Conservation (phyloP, 2,113 vertebrate genomes). For the Genyomyrus donnyi region DNA sequence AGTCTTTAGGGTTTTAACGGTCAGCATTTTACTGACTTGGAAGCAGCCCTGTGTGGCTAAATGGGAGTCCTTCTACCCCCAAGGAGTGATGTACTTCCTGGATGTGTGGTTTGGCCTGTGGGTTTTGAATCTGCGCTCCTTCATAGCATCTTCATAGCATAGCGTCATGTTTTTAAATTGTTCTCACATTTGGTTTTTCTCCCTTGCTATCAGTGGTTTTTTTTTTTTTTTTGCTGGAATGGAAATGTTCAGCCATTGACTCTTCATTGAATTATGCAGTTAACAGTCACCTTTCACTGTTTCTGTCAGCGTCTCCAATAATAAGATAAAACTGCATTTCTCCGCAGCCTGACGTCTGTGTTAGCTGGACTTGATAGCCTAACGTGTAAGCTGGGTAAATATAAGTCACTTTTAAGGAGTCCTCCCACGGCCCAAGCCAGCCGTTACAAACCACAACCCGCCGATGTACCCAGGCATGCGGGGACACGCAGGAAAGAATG, state of each 20-base stretch:
- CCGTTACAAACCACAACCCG: neutral
- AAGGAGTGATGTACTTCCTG: neutral
- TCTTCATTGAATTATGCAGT: conserved; percentile 12
- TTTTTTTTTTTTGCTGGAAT: neutral
- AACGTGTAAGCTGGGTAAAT: neutral
- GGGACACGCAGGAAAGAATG: neutral
- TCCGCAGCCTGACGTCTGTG: neutral
- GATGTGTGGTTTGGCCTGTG: neutral
- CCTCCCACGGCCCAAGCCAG: too few species aligned
- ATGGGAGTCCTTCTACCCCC: neutral
- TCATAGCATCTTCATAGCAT: neutral
- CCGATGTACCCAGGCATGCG: neutral
- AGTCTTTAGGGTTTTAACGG: neutral
- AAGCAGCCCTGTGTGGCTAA: neutral
- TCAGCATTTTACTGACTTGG: neutral
- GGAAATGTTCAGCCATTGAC: conserved; percentile 3
- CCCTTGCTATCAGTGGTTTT: neutral
- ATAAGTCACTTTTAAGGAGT: neutral
- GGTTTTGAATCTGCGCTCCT: neutral
- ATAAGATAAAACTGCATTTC: neutral
- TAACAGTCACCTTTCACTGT: neutral
- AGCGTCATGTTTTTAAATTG: neutral
- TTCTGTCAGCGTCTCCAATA: neutral
- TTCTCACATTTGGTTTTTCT: neutral
- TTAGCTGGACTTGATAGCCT: neutral